phyloP scores from a whole-genome alignment of 2,113 vertebrate genomes.

The Pteruthius melanotis region DNA sequence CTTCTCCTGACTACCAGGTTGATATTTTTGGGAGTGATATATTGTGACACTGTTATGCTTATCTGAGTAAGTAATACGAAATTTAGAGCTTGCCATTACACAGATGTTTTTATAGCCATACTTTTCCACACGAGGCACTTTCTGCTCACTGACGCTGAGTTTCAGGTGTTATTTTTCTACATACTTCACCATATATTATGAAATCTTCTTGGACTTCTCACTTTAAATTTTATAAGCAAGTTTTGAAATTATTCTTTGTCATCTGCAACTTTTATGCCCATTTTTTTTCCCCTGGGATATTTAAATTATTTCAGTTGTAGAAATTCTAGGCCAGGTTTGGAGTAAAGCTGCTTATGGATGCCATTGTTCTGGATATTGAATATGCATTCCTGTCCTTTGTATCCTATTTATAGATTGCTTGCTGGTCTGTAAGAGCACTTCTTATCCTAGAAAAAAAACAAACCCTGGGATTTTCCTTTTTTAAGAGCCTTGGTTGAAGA shows the following conservation, averaged over 20 bases:
- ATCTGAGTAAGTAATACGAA: neutral
- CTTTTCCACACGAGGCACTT: neutral
- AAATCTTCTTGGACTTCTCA: neutral
- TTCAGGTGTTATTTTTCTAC: neutral
- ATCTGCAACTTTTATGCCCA: neutral
- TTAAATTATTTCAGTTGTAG: neutral
- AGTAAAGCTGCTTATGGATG: neutral
- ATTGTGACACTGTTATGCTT: neutral
- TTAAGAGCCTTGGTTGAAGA: neutral
- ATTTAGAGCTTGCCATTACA: neutral
- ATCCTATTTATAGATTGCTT: neutral
- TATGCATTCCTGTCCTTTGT: neutral
- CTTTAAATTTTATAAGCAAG: neutral
- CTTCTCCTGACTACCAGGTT: neutral
- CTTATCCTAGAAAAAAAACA: neutral
- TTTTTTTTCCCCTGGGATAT: neutral
- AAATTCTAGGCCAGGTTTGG: neutral
- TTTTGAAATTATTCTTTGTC: neutral
- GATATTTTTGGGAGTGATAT: neutral
- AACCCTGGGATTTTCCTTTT: neutral
- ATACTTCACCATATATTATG: neutral
- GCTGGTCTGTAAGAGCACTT: neutral
- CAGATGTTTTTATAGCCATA: neutral
- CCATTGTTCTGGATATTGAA: neutral
- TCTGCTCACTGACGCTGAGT: neutral